Percentiles rank a stretch among this genome's conserved stretches.
These are phyloP conservation scores for Drymodes brunneopygia DNA, from an alignment of 2,113 vertebrate species.

Conservation along the genomic window DNA sequence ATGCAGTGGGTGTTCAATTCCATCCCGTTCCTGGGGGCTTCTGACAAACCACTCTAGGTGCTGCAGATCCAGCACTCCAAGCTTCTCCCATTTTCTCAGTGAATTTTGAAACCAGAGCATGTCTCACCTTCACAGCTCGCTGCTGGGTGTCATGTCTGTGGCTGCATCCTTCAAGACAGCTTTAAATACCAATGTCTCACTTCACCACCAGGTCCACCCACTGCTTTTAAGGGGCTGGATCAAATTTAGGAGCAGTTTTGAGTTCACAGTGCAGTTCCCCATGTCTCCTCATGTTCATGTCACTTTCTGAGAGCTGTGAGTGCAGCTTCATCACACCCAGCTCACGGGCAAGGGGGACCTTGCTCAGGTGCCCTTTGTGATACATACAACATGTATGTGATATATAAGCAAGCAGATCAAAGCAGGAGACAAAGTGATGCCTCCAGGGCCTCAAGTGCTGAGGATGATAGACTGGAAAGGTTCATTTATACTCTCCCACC, in stretches of 20 bases:
- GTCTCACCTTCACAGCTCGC: background rate
- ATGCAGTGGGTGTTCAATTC: background rate
- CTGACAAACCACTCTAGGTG: background rate
- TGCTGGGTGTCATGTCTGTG: background rate
- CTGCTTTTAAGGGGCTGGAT: background rate
- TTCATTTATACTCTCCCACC: background rate
- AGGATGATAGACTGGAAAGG: background rate
- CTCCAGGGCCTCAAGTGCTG: background rate
- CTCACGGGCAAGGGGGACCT: background rate
- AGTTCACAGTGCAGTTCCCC: background rate
- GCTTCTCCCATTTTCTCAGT: background rate
- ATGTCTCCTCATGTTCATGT: rapidly evolving
- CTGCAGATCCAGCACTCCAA: background rate
- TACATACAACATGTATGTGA: rapidly evolving
- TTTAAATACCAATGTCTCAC: constrained; percentile 16
- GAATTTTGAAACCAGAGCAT: background rate
- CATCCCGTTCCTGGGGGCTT: background rate
- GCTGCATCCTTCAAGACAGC: background rate
- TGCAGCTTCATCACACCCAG: background rate
- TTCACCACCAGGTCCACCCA: constrained; percentile 1
- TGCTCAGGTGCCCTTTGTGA: background rate
- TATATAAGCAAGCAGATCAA: rapidly evolving
- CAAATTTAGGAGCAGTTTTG: background rate
- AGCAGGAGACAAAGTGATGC: background rate
- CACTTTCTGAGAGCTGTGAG: rapidly evolving